phyloP scores from a whole-genome alignment of 2,797 vertebrate species.

The Mycteria americana region DNA sequence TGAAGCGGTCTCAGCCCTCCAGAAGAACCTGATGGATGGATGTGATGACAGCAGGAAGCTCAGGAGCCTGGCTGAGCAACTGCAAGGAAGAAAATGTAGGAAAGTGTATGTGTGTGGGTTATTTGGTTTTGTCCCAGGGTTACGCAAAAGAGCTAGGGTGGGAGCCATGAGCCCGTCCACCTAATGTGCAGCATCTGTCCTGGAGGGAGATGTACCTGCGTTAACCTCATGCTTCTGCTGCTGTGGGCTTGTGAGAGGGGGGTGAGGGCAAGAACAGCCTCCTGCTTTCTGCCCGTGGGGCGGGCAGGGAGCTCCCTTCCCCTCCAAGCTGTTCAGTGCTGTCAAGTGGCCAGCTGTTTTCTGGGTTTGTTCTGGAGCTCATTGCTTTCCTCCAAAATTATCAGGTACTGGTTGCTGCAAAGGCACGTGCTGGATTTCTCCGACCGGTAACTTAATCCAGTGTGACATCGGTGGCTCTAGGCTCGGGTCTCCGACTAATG shows the following conservation, averaged over 20 bases:
- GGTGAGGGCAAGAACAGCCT: not conserved
- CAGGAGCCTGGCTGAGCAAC: not conserved
- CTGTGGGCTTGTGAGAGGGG: not conserved
- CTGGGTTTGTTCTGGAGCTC: not conserved
- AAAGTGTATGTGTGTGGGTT: too few species aligned
- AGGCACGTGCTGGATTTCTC: not conserved
- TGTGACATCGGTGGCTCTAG: not conserved
- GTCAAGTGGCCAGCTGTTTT: not conserved
- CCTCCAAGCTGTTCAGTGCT: not conserved
- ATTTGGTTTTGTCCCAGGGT: not conserved
- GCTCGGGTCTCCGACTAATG: not conserved
- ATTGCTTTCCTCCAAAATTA: not conserved
- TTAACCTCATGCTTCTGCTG: not conserved
- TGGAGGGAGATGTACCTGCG: not conserved
- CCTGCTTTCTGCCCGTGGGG: not conserved
- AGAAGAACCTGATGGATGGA: not conserved
- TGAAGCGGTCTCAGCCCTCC: not conserved
- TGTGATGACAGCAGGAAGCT: not conserved
- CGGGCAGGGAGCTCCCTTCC: not conserved
- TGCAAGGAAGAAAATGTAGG: not conserved
- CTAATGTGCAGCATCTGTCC: not conserved
- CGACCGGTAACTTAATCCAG: not conserved
- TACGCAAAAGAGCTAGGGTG: accelerated
- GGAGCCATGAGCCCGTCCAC: not conserved
- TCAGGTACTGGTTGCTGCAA: not conserved